Evolutionary conservation across 2,113 vertebrate genomes (phyloP).

Genomic region (Bos indicus): DNA sequence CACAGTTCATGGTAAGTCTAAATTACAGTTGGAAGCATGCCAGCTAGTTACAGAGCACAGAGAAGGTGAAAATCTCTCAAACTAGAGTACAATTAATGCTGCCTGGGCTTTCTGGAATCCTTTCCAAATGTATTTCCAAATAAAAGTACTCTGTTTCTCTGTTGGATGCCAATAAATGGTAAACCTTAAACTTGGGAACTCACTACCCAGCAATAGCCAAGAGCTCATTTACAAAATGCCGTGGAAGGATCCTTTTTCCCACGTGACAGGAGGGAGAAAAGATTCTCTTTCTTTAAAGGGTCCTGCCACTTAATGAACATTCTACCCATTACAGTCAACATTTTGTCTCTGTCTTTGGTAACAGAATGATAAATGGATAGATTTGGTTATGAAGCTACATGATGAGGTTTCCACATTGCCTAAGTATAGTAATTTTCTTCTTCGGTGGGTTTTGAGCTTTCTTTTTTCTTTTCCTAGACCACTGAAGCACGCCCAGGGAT

Average conservation of each 20-base stretch:
- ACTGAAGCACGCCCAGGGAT: not conserved
- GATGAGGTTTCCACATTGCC: not conserved
- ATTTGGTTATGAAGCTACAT: not conserved
- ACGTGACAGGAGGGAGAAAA: not conserved
- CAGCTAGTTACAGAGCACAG: conserved; percentile 67
- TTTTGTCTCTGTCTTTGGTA: conserved; percentile 5
- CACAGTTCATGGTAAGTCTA: conserved; percentile 58
- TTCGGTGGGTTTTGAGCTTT: not conserved
- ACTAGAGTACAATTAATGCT: conserved; percentile 72
- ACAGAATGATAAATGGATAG: not conserved
- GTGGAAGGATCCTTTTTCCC: not conserved
- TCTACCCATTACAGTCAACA: not conserved
- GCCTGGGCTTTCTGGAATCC: conserved; percentile 70
- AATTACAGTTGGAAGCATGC: conserved; percentile 66
- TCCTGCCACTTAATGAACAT: not conserved
- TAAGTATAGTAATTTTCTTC: not conserved
- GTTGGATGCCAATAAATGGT: conserved; percentile 73
- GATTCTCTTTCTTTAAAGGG: conserved; percentile 29
- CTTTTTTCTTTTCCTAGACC: not conserved
- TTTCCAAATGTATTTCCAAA: conserved; percentile 78
- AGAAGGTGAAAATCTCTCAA: conserved; percentile 77
- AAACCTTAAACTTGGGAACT: conserved; percentile 70
- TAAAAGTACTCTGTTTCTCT: conserved; percentile 73
- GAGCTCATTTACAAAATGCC: conserved; percentile 66
- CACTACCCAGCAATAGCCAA: conserved; percentile 66